Evolutionary conservation across 2,888 invertebrate species (phyloP), one percentile per base, ranked within the genome.

Genomic region (Omphaloscelis lunosa): DNA sequence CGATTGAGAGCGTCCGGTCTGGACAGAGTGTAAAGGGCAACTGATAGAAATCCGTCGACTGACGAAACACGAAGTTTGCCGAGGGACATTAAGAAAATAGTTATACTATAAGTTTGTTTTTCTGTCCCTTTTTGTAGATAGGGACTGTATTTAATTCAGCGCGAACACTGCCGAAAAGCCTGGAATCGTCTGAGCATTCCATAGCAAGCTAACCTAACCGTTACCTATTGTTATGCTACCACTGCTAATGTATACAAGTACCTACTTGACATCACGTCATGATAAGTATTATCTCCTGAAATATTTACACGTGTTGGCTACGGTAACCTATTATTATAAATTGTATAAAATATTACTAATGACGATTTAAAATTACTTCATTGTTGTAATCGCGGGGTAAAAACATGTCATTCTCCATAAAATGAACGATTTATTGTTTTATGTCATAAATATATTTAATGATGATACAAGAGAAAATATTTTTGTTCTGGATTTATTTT

Each of bases 301-400:
- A 45, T 45, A 73, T 53, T n/a, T 41, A 45, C 75, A 75, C 75
- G 74, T 62, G 75, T 75, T 9, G n/a, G 8, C n/a, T 53, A 29
- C 9, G 41, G 12, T 41, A 12, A 17, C 7, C 11, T 45, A 61
- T 27, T 23, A 27, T 53, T 75, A 56, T 63, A 75, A 56, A 45
- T 48, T 48, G 3, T 23, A n/a, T 48, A 76, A n/a, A 75, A 65
- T 48, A 76, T 58, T 39, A 4, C 15, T 66, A 34, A 58, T 39
- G 56, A 48, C 48, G n/a, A 11, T 39, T 29, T 17, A n/a, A 23
- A 75, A 62, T 56, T 9, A 34, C 61, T n/a, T 61, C 41, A 61
- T 68, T 77, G 29, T 62, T 77, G 27, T 23, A 48, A 41, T 39
- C 20, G 17, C 41, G 23, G 34, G 51, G 51, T 51, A 71, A 71